Evolutionary conservation across 2,888 invertebrate genomes (phyloP), one percentile per base, ranked within the genome.

Genomic region (Willowsia nigromaculata): DNA sequence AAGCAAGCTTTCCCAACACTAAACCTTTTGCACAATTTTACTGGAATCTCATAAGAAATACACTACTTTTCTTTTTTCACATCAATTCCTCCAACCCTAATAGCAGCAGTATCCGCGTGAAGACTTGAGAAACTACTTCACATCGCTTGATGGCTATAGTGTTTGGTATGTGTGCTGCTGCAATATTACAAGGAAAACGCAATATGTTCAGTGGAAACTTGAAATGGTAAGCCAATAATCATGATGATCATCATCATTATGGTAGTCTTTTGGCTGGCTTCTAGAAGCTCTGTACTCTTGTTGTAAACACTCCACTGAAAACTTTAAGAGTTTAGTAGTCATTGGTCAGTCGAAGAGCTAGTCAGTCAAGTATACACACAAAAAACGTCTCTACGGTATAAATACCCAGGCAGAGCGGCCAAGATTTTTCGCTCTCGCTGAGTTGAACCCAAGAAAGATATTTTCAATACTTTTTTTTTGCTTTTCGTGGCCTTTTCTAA

Each of bases 381-480:
- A 27, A 62, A 62, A 30, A 65, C 33, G 62, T 65, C 62, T 65
- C 62, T 33, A 33, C 62, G 33, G 33, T 5, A 65, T 33, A 65
- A 33, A 59, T 59, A 59, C 59, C 27, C 59, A 25, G 9, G 9
- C 27, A 25, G 11, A 3, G 6, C 9, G 7, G 68, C 18, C 68
- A 68, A 68, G 33, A 37, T 68, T 68, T 65, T 65, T 65, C n/a
- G 33, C 62, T 65, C n/a, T 65, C 62, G 37, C 18, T 33, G 68
- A 68, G 68, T 40, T 18, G 68, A 40, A 33, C 30, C 18, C 0
- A 33, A n/a, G 9, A 40, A 68, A 40, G 40, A n/a, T 11, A 68
- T 37, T 37, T 33, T 37, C 33, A 37, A 33, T 65, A 65, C 33
- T n/a, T 33, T 65, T 22, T 68, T 68, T 40, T 37, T 9, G 5